These are phyloP conservation scores for Hephaestus fuliginosus DNA, from an alignment of 2,797 vertebrate genomes.

Conservation along the genomic window DNA sequence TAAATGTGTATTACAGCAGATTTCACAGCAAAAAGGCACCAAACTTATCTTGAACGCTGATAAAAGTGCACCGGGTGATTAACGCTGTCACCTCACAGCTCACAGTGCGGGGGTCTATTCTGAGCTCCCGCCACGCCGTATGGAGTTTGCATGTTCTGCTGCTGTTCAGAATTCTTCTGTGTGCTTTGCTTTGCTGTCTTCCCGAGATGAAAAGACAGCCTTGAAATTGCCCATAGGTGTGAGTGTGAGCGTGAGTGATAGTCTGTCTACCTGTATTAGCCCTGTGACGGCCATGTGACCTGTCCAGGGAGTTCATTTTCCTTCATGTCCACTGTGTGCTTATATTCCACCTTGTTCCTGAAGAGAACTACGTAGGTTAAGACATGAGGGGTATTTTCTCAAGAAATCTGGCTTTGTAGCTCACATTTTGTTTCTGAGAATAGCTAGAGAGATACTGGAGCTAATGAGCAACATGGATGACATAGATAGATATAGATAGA, in stretches of 20 bases:
- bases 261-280: conserved; percentile 35
- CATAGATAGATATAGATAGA: background rate
- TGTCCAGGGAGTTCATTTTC: conserved; percentile 19
- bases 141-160: conserved; percentile 19
- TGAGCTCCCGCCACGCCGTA: background rate
- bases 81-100: background rate
- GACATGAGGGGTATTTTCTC: background rate
- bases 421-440: background rate
- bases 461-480: too few relatives aligned
- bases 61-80: background rate
- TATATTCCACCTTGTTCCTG: background rate
- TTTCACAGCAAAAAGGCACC: background rate
- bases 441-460: background rate
- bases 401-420: background rate
- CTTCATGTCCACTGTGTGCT: conserved; percentile 1
- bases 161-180: conserved; percentile 14
- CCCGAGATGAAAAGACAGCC: conserved; percentile 37
- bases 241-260: conserved; percentile 30
- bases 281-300: conserved; percentile 18
- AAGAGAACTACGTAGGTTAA: background rate
- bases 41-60: background rate
- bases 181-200: background rate
- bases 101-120: background rate
- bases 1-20: background rate
- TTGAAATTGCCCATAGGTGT: conserved; percentile 37